Conservation (phyloP, 2,888 invertebrate genomes). For the Nemotelus nigrinus region DNA sequence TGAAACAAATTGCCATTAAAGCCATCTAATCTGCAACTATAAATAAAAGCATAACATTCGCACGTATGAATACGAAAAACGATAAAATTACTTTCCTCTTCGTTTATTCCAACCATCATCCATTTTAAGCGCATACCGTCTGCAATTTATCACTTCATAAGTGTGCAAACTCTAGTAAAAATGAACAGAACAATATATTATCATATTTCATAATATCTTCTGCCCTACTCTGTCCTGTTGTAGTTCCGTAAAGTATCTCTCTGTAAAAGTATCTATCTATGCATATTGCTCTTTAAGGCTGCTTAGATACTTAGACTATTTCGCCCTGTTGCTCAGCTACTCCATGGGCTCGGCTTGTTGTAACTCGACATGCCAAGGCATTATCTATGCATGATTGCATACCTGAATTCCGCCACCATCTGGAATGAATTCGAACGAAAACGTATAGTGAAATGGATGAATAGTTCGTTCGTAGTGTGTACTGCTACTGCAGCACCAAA, state of each 20-base stretch:
- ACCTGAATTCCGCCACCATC: conserved; percentile 37
- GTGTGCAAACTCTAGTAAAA: conserved; percentile 34
- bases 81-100: neutral
- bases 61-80: too few species aligned
- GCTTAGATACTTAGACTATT: neutral
- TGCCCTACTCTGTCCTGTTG: neutral
- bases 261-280: conserved; percentile 24
- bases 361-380: conserved; percentile 12
- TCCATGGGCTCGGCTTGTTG: neutral
- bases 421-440: conserved; percentile 32
- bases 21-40: neutral
- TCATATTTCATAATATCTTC: conserved; percentile 30
- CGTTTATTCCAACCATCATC: neutral
- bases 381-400: conserved; percentile 44
- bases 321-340: conserved; percentile 22
- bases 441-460: neutral
- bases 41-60: too few species aligned
- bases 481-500: neutral
- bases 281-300: conserved; percentile 1
- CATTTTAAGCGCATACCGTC: neutral
- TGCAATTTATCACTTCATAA: conserved; percentile 34
- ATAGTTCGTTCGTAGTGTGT: neutral
- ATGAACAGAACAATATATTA: conserved; percentile 26
- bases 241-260: neutral
- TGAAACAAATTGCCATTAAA: conserved; percentile 14